These are phyloP conservation scores for Poliocrania exsul DNA, from an alignment of 2,797 vertebrate species.

Conservation along the genomic window DNA sequence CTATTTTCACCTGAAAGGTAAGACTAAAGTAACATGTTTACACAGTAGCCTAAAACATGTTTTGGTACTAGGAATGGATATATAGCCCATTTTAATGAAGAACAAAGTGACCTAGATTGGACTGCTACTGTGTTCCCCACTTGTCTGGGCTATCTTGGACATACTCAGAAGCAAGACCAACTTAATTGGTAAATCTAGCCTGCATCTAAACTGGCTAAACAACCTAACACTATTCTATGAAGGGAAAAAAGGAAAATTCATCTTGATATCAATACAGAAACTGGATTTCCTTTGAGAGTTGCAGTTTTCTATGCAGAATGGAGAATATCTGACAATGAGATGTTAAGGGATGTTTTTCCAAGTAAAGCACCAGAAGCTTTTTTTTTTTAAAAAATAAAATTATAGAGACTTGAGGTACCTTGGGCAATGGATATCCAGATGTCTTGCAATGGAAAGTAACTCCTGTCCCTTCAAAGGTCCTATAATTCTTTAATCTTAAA, in stretches of 20 bases:
- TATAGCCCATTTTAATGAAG: background rate
- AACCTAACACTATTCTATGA: background rate
- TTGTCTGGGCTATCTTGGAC: background rate
- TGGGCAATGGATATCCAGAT: conserved; percentile 90
- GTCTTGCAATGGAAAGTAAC: conserved; percentile 96
- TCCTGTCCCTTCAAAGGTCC: conserved; percentile 92
- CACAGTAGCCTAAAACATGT: background rate
- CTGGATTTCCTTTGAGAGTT: background rate
- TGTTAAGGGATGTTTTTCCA: background rate
- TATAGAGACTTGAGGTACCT: conserved; percentile 77
- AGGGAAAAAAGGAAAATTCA: background rate
- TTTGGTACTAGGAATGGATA: background rate
- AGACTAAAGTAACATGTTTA: background rate
- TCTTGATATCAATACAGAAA: background rate
- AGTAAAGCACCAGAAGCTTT: background rate
- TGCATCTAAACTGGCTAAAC: background rate
- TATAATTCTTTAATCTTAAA: conserved; percentile 92
- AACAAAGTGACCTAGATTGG: background rate
- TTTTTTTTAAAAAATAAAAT: background rate
- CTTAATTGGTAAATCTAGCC: background rate
- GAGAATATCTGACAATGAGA: background rate
- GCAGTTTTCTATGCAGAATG: background rate
- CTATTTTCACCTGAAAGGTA: background rate
- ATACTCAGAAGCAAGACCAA: background rate
- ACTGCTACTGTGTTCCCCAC: background rate